Percentiles rank a stretch among this genome's conserved stretches.
These are phyloP conservation scores for Allygus modestus DNA, from an alignment of 2,888 invertebrate genomes.

Conservation along the genomic window DNA sequence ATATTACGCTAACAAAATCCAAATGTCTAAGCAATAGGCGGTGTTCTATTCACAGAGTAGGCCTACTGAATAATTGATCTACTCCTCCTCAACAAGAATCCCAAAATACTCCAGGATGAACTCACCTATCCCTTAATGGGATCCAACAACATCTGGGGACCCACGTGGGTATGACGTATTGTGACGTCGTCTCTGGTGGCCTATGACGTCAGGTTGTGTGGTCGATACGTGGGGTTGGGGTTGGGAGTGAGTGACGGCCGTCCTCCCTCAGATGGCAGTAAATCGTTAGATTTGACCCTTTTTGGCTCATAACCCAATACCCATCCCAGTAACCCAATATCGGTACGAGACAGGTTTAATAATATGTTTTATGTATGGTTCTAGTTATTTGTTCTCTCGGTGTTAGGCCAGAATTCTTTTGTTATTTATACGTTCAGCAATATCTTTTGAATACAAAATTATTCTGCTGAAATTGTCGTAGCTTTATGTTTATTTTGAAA, in stretches of 20 bases:
- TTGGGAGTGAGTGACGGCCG: neutral
- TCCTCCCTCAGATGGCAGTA: neutral
- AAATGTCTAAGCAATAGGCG: too few relatives aligned
- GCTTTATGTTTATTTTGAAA: too few relatives aligned
- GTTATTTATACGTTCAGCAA: too few relatives aligned
- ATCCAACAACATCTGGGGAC: slow-evolving; percentile 10
- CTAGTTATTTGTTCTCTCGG: too few relatives aligned
- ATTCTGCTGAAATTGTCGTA: too few relatives aligned
- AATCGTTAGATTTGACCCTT: slow-evolving; percentile 24
- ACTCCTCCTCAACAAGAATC: too few relatives aligned
- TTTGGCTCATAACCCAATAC: slow-evolving; percentile 8
- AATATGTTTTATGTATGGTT: neutral
- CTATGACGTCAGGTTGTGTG: slow-evolving; percentile 5
- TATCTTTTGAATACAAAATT: too few relatives aligned
- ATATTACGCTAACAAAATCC: too few relatives aligned
- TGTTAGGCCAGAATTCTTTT: too few relatives aligned
- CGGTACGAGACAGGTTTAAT: neutral
- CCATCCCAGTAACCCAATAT: neutral
- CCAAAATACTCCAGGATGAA: neutral
- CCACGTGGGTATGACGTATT: slow-evolving; percentile 14
- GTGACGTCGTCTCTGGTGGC: neutral
- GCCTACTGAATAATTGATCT: too few relatives aligned
- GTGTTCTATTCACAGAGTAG: too few relatives aligned
- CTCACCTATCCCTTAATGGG: neutral
- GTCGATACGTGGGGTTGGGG: neutral